Percentiles rank a stretch among this genome's conserved stretches.
Evolutionary conservation across 2,797 vertebrate genomes (phyloP).

Genomic region (Sebastes glaucus): DNA sequence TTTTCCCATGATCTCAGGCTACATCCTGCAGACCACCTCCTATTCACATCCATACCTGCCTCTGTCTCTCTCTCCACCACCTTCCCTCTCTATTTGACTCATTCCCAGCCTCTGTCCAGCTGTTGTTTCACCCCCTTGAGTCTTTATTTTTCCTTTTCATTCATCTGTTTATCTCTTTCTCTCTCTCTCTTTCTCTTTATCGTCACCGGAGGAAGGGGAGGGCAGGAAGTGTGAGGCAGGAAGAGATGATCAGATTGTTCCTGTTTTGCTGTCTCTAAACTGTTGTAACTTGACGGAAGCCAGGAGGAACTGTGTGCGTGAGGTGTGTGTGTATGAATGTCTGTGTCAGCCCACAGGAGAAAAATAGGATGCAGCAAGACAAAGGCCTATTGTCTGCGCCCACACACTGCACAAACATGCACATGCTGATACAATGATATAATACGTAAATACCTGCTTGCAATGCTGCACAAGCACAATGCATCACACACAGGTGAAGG

Average conservation of each 20-base stretch:
- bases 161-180: constrained; percentile 4
- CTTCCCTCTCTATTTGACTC: neutral
- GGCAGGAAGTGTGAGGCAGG: constrained; percentile 79
- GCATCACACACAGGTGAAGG: constrained; percentile 7
- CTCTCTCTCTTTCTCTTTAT: constrained; percentile 1
- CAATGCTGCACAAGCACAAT: neutral
- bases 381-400: constrained; percentile 75
- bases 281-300: constrained; percentile 76
- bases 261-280: constrained; percentile 89
- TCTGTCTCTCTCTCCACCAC: neutral
- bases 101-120: neutral
- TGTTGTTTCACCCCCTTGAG: neutral
- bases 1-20: constrained; percentile 3
- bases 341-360: constrained; percentile 51
- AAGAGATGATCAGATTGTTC: constrained; percentile 90
- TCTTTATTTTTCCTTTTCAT: constrained; percentile 29
- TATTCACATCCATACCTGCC: neutral
- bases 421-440: constrained; percentile 57
- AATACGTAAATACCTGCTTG: constrained; percentile 40
- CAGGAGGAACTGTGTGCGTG: constrained; percentile 59
- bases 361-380: constrained; percentile 75
- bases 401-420: constrained; percentile 65
- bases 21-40: neutral
- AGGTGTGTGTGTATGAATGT: constrained; percentile 45
- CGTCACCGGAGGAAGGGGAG: neutral